Conservation (phyloP, 2,888 invertebrate species). For the Heliconius hortense region DNA sequence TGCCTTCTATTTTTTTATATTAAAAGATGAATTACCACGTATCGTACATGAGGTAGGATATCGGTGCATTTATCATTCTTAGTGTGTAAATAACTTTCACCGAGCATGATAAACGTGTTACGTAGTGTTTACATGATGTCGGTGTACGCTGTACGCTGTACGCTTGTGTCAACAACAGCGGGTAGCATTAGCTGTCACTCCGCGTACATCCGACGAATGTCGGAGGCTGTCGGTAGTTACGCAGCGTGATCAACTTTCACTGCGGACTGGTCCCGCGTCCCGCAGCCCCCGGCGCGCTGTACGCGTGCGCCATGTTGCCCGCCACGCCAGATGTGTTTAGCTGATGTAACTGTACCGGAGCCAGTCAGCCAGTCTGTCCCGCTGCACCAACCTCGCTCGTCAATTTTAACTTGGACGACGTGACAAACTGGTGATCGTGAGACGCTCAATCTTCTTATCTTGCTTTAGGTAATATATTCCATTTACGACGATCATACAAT, state of each 20-base stretch:
- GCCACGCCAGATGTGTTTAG: slow-evolving; percentile 30
- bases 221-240: slow-evolving; percentile 50
- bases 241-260: slow-evolving; percentile 66
- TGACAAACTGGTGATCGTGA: slow-evolving; percentile 39
- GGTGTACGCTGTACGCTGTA: not conserved
- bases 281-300: slow-evolving; percentile 33
- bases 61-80: slow-evolving; percentile 32
- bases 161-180: slow-evolving; percentile 24
- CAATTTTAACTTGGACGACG: slow-evolving; percentile 24
- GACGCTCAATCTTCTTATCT: slow-evolving; percentile 39
- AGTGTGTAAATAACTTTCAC: slow-evolving; percentile 41
- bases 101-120: slow-evolving; percentile 33
- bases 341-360: slow-evolving; percentile 41
- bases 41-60: slow-evolving; percentile 24
- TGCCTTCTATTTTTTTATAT: slow-evolving; percentile 22
- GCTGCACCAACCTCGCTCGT: slow-evolving; percentile 24
- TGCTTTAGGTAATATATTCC: slow-evolving; percentile 38
- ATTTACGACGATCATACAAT: not conserved
- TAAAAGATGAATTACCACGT: slow-evolving; percentile 24
- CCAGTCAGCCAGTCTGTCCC: slow-evolving; percentile 26
- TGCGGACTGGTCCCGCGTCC: slow-evolving; percentile 50
- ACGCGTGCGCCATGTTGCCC: slow-evolving; percentile 44
- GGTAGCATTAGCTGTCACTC: slow-evolving; percentile 46
- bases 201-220: slow-evolving; percentile 59
- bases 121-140: slow-evolving; percentile 24